Evolutionary conservation across 2,797 vertebrate species (phyloP), one percentile per base, ranked within the genome.

Genomic region (Rhadinocentrus ornatus): DNA sequence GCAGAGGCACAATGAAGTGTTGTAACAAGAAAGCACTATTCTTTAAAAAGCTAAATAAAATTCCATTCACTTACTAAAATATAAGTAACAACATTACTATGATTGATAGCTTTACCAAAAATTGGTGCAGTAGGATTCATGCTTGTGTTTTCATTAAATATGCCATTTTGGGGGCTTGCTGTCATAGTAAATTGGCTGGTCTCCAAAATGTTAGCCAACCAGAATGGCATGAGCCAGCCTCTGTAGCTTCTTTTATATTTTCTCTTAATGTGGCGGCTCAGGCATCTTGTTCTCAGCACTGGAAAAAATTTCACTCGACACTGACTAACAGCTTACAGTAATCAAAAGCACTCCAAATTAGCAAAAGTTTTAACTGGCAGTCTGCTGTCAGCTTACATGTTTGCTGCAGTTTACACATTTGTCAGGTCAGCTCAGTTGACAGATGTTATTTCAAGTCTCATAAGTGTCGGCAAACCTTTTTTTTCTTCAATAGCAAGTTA

Each of bases 31-130:
- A 37, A 50, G 16, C 46, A 48, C 6, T 37, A 37, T 37, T 37
- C 10, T 12, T 37, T 37, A 2, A 5, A 1, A 72, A 63, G 62
- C 53, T 72, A 73, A 62, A 50, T 71, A 62, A 57, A 73, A 34
- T 35, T 4, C 9, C 9, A 34, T 37, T 34, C 16, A 27, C 39
- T 31, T n/a, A 57, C 29, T 24, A 13, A 44, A 44, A 44, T 46
- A n/a, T 16, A 27, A 52, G 61, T 67, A 57, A 55, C 18, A 27
- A 13, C 37, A 32, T 46, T 26, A 32, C 6, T 70, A 35, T 69
- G 27, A 56, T 8, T 32, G 37, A 55, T 20, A 46, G 1, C 48
- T 52, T 53, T 13, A 53, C 46, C 46, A 50, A 50, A 50, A 50
- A n/a, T 1, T 50, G 46, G n/a, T 22, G 46, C 46, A 50, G 3